phyloP scores from a whole-genome alignment of 2,797 vertebrate genomes.

The Rhinoraja longicauda region DNA sequence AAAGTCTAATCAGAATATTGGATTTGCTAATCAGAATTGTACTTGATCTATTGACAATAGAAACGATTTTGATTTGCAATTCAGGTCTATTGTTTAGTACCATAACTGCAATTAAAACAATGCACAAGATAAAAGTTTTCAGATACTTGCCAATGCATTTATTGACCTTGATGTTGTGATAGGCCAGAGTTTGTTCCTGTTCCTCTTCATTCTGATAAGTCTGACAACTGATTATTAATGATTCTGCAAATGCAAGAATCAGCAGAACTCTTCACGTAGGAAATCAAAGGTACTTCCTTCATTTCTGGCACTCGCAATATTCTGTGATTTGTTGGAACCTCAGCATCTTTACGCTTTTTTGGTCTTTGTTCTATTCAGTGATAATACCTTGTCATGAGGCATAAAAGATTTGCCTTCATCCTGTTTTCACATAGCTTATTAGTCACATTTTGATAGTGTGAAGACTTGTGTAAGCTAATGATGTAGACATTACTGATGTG shows the following conservation, averaged over 20 bases:
- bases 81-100: neutral
- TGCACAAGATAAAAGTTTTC: neutral
- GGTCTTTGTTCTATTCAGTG: neutral
- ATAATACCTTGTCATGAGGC: neutral
- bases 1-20: too few relatives aligned
- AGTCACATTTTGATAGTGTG: neutral
- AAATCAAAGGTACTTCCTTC: neutral
- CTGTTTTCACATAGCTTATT: neutral
- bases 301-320: neutral
- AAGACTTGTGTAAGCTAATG: neutral
- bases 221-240: too few relatives aligned
- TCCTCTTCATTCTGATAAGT: neutral
- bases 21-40: too few relatives aligned
- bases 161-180: neutral
- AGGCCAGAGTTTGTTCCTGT: neutral
- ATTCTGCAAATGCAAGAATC: neutral
- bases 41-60: neutral
- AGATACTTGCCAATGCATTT: neutral
- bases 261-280: too few relatives aligned
- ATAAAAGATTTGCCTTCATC: neutral
- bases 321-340: neutral
- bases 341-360: neutral
- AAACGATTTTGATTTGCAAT: neutral
- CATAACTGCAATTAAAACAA: neutral
- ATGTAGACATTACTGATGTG: neutral